A percentile compares a stretch with the other conserved stretches of the same genome.
Evolutionary conservation across 1,140 invertebrate species (phyloP).

Genomic region (Bemisia tabaci): DNA sequence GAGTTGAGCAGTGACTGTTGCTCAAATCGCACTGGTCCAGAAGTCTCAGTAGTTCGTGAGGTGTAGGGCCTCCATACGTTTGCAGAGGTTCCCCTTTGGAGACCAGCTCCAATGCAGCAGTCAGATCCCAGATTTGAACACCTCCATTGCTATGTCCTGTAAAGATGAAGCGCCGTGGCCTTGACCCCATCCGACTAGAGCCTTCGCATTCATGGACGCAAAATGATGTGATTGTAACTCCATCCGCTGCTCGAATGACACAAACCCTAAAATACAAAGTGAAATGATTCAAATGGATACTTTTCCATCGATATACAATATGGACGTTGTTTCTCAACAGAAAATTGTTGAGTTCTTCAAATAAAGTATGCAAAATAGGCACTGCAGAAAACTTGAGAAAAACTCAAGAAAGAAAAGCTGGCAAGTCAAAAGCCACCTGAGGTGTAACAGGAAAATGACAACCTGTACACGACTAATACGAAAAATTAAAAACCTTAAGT

Average conservation of each 20-base stretch:
- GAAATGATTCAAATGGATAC: too few species aligned
- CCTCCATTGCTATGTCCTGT: constrained; percentile 90
- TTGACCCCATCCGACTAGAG: constrained; percentile 76
- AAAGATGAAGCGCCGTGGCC: constrained; percentile 80
- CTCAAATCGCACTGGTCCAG: constrained; percentile 88
- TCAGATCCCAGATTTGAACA: constrained; percentile 97
- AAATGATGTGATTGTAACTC: constrained; percentile 87
- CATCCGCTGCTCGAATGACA: constrained; percentile 86
- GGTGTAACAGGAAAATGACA: too few species aligned
- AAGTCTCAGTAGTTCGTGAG: constrained; percentile 75
- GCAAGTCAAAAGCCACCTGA: too few species aligned
- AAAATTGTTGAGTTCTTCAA: not conserved
- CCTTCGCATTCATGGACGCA: constrained; percentile 96
- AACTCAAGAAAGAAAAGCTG: not conserved
- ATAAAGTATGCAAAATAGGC: constrained; percentile 4
- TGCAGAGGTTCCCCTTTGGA: constrained; percentile 38
- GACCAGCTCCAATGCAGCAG: constrained; percentile 77
- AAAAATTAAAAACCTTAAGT: too few species aligned
- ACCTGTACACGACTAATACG: too few species aligned
- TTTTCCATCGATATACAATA: too few species aligned
- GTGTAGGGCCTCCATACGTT: constrained; percentile 65
- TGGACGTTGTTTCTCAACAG: not conserved
- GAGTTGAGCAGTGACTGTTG: constrained; percentile 67
- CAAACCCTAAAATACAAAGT: constrained; percentile 55
- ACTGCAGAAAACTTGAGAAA: not conserved